Evolutionary conservation across 2,888 invertebrate species (phyloP).

Genomic region (Apamea monoglypha): DNA sequence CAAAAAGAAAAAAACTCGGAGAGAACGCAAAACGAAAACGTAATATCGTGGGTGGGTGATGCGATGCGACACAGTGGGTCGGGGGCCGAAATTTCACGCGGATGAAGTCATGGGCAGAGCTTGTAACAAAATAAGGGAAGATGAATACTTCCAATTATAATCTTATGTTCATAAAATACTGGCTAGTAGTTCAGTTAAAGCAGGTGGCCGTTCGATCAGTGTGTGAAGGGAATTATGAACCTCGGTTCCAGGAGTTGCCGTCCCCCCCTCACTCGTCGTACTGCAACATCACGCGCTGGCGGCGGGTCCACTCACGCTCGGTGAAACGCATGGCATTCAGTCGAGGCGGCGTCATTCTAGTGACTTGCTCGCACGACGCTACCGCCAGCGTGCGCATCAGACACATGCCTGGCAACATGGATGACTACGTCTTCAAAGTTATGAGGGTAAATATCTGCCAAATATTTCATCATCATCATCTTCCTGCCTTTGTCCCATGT

Average conservation of each 20-base stretch:
- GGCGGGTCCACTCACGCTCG: conserved; percentile 86
- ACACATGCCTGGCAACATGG: conserved; percentile 86
- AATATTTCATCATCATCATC: background rate
- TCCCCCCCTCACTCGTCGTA: conserved; percentile 86
- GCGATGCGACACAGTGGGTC: no score
- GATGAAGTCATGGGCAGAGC: no score
- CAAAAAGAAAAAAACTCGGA: no score
- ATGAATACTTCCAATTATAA: background rate
- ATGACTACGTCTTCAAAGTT: conserved; percentile 89
- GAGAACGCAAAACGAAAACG: no score
- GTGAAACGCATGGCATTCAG: conserved; percentile 87
- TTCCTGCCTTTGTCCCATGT: background rate
- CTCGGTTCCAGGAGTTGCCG: conserved; percentile 85
- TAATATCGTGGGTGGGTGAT: no score
- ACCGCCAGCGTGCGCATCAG: conserved; percentile 87
- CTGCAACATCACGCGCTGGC: conserved; percentile 82
- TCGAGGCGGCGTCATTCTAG: conserved; percentile 83
- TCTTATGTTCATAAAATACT: background rate
- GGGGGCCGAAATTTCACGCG: no score
- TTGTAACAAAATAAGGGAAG: background rate
- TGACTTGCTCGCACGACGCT: conserved; percentile 90
- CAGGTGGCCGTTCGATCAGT: background rate
- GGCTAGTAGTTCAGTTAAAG: background rate
- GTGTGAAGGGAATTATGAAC: background rate
- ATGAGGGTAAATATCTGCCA: conserved; percentile 78